Conservation (phyloP, 1,140 invertebrate species). For the Sminthurides bifidus region DNA sequence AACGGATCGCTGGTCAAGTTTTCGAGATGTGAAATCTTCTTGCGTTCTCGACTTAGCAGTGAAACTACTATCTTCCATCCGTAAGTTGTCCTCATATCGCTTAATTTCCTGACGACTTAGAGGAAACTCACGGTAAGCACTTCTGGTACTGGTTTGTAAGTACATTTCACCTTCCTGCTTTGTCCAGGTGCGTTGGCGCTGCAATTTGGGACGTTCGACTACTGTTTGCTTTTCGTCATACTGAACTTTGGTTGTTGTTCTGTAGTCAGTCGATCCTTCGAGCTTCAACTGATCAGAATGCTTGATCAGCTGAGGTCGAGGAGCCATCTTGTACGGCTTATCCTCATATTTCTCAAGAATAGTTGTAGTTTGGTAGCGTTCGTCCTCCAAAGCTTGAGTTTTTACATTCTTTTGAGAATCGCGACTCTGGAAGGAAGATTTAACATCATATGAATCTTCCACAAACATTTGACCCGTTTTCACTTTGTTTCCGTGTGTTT, state of each 20-base stretch:
- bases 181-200: slow-evolving; percentile 34
- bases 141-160: slow-evolving; percentile 51
- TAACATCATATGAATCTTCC: slow-evolving; percentile 28
- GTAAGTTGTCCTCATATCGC: slow-evolving; percentile 7
- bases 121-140: slow-evolving; percentile 42
- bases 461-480: slow-evolving; percentile 22
- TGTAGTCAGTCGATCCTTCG: slow-evolving; percentile 23
- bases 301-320: slow-evolving; percentile 3
- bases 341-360: slow-evolving; percentile 26
- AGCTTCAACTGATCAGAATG: slow-evolving; percentile 18
- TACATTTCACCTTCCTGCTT: slow-evolving; percentile 35
- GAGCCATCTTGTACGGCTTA: neutral
- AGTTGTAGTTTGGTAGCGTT: slow-evolving; percentile 23
- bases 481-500: slow-evolving; percentile 3
- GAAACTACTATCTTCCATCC: neutral
- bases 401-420: slow-evolving; percentile 19
- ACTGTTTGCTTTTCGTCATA: slow-evolving; percentile 28
- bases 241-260: slow-evolving; percentile 9
- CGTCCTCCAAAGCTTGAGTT: slow-evolving; percentile 19
- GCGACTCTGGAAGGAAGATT: slow-evolving; percentile 21
- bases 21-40: neutral
- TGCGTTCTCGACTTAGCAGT: neutral
- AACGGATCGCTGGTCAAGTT: slow-evolving; percentile 12
- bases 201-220: slow-evolving; percentile 49
- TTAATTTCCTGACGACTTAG: slow-evolving; percentile 12